phyloP scores from a whole-genome alignment of 53 echinoderm and acorn worm species.

The Zoroaster sp. region DNA sequence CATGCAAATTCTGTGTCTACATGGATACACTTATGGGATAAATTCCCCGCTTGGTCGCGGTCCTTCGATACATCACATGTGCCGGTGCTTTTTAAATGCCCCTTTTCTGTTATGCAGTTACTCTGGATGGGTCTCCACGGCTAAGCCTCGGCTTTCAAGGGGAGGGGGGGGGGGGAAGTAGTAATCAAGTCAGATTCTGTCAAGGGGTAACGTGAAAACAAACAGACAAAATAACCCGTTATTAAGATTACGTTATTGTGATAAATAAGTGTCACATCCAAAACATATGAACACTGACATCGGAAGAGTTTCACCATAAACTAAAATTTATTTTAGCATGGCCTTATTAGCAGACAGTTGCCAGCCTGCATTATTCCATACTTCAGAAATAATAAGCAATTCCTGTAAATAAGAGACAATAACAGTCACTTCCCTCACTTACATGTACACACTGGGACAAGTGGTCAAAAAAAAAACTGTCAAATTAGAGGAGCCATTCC shows the following conservation, averaged over 20 bases:
- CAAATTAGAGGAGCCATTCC: background rate
- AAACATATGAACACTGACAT: too few species aligned
- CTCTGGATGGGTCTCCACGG: background rate
- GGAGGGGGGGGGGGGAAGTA: too few species aligned
- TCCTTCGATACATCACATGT: background rate
- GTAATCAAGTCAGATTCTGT: background rate
- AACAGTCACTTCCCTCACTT: background rate
- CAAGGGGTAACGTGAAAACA: background rate
- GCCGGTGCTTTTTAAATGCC: constrained; percentile 12
- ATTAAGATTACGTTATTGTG: too few species aligned
- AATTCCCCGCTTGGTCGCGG: constrained; percentile 32
- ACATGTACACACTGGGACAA: background rate
- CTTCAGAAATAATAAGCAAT: too few species aligned
- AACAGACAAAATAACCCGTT: too few species aligned
- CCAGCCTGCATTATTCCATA: too few species aligned
- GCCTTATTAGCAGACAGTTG: too few species aligned
- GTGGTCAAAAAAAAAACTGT: background rate
- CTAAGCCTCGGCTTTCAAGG: too few species aligned
- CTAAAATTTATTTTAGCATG: too few species aligned
- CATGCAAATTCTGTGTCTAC: constrained; percentile 44
- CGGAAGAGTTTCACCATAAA: too few species aligned
- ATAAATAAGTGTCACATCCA: too few species aligned
- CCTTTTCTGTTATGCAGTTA: background rate
- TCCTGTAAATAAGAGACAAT: background rate
- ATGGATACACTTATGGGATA: constrained; percentile 41